A percentile compares a stretch with the other conserved stretches of the same genome.
These are phyloP conservation scores for Pantelozetes paolii DNA, from an alignment of 2,888 invertebrate genomes.

Conservation along the genomic window DNA sequence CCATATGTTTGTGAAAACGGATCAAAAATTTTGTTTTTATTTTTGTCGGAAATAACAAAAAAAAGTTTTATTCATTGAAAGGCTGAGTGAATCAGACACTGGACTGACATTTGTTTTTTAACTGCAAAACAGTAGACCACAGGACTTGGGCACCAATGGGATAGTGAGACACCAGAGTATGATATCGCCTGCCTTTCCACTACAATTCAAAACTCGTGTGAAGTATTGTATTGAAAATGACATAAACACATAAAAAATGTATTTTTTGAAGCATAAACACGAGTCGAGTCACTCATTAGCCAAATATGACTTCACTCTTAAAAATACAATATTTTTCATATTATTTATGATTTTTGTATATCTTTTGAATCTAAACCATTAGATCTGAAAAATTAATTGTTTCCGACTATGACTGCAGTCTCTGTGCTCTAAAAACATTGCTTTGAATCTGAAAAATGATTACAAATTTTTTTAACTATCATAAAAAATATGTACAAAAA, in stretches of 20 bases:
- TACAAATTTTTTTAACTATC: neutral
- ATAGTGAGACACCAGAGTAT: neutral
- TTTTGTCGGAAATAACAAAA: neutral
- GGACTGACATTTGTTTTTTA: constrained; percentile 23
- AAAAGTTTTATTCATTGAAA: neutral
- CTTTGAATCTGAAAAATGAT: neutral
- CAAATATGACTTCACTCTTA: neutral
- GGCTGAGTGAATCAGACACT: neutral
- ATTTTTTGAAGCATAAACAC: neutral
- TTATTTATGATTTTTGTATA: neutral
- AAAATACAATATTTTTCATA: neutral
- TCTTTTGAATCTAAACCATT: constrained; percentile 1
- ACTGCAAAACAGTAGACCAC: neutral
- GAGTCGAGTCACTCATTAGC: constrained; percentile 5
- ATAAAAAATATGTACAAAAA: neutral
- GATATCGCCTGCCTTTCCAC: neutral
- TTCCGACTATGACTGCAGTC: neutral
- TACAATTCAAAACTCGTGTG: constrained; percentile 1
- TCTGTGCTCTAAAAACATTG: neutral
- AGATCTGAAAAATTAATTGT: neutral
- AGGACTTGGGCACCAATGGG: neutral
- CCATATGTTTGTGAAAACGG: constrained; percentile 3
- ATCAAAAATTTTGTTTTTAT: neutral
- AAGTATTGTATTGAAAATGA: constrained; percentile 17
- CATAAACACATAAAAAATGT: constrained; percentile 13